phyloP scores from a whole-genome alignment of 2,888 invertebrate species.

The Nomada fabriciana region DNA sequence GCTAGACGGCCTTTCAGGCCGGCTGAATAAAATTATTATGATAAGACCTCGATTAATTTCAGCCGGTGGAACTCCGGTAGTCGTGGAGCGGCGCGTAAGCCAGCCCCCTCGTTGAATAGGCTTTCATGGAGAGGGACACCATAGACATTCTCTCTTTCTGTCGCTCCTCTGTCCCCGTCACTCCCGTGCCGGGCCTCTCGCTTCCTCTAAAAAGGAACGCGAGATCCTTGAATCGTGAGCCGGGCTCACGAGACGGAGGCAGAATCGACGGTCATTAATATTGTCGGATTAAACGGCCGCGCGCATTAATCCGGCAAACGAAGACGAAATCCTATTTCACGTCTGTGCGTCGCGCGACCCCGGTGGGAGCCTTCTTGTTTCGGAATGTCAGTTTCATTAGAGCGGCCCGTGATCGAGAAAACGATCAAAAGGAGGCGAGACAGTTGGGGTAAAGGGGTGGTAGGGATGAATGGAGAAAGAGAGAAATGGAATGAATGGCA shows the following conservation, averaged over 20 bases:
- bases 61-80: slow-evolving; percentile 79
- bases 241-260: slow-evolving; percentile 62
- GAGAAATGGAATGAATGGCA: slow-evolving; percentile 35
- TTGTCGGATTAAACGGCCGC: slow-evolving; percentile 83
- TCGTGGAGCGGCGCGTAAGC: slow-evolving; percentile 74
- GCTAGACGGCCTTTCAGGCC: slow-evolving; percentile 66
- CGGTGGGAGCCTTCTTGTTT: slow-evolving; percentile 73
- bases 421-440: slow-evolving; percentile 70
- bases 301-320: slow-evolving; percentile 80
- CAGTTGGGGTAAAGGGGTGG: neutral
- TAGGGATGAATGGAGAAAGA: neutral
- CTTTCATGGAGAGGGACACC: slow-evolving; percentile 69
- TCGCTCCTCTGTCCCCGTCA: neutral
- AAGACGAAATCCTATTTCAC: slow-evolving; percentile 82
- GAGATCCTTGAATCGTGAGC: slow-evolving; percentile 78
- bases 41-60: slow-evolving; percentile 83
- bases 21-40: slow-evolving; percentile 82
- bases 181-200: slow-evolving; percentile 5
- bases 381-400: slow-evolving; percentile 80
- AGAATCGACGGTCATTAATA: slow-evolving; percentile 83
- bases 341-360: slow-evolving; percentile 58
- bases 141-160: slow-evolving; percentile 24
- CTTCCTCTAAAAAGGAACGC: slow-evolving; percentile 64
- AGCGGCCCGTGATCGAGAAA: slow-evolving; percentile 76
- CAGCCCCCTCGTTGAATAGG: slow-evolving; percentile 76